Conservation (phyloP, 2,113 vertebrate genomes). For the Oncorhynchus mykiss region DNA sequence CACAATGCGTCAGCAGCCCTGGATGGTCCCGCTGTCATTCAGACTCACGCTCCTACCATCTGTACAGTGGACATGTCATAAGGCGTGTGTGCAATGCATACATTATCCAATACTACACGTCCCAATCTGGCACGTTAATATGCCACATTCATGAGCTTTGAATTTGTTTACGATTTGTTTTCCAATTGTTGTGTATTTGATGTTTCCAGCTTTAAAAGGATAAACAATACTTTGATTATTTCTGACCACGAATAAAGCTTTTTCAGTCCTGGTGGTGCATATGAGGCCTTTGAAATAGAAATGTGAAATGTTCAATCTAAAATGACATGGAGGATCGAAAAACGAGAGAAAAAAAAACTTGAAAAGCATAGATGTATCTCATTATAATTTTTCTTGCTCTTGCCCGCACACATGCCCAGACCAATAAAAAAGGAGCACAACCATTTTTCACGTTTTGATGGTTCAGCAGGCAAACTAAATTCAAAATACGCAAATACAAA, state of each 20-base stretch:
- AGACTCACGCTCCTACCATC: conserved; percentile 75
- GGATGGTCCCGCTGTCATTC: conserved; percentile 68
- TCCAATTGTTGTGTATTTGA: conserved; percentile 61
- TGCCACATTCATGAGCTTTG: conserved; percentile 62
- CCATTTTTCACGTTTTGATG: background rate
- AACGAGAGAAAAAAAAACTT: background rate
- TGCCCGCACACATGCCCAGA: background rate
- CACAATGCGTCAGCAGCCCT: conserved; percentile 73
- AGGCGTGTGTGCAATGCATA: conserved; percentile 66
- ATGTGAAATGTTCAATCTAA: background rate
- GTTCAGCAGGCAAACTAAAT: background rate
- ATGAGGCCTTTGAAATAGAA: background rate
- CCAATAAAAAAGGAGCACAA: background rate
- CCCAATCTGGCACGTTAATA: conserved; percentile 67
- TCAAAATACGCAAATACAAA: conserved; percentile 6
- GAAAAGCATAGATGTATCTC: background rate
- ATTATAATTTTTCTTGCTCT: background rate
- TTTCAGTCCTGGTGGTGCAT: conserved; percentile 18
- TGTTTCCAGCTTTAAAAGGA: background rate
- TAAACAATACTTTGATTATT: conserved; percentile 3
- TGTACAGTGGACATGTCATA: conserved; percentile 67
- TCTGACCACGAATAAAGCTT: conserved; percentile 31
- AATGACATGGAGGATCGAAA: background rate
- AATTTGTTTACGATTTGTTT: conserved; percentile 64
- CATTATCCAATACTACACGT: conserved; percentile 47